Evolutionary conservation across 1,140 invertebrate genomes (phyloP).

Genomic region (Drosophila fuyamai): DNA sequence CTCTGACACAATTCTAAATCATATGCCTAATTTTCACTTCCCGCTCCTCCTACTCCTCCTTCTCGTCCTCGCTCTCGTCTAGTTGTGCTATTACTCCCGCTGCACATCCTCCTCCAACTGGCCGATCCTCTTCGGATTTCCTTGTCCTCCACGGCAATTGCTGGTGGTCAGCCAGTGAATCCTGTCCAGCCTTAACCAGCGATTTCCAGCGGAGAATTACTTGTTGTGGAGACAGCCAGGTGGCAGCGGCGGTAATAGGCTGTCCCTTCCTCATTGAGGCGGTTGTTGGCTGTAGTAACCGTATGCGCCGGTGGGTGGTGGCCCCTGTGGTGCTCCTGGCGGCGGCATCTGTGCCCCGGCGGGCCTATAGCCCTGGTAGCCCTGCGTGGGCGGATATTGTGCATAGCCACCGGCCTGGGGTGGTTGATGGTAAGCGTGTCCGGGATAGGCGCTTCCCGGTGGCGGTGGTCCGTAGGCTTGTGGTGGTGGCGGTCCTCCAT

Average conservation of each 20-base stretch:
- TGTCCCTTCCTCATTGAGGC: constrained; percentile 65
- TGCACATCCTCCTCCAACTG: not conserved
- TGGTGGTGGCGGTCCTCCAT: constrained; percentile 75
- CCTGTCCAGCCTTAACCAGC: constrained; percentile 16
- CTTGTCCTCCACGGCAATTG: not conserved
- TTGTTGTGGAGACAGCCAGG: constrained; percentile 31
- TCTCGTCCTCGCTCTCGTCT: not conserved
- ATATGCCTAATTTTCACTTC: not conserved
- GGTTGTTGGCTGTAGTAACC: constrained; percentile 80
- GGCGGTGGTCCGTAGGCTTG: constrained; percentile 80
- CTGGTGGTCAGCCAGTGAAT: not conserved
- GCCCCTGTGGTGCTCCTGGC: constrained; percentile 79
- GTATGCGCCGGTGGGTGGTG: constrained; percentile 83
- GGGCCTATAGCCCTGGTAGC: constrained; percentile 79
- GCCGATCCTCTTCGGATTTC: constrained; percentile 1
- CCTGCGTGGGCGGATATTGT: constrained; percentile 81
- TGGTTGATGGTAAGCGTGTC: constrained; percentile 81
- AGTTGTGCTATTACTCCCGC: constrained; percentile 6
- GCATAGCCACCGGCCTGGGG: constrained; percentile 76
- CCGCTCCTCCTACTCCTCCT: not conserved
- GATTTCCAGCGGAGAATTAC: constrained; percentile 13
- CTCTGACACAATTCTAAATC: not conserved
- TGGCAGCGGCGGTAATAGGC: constrained; percentile 8
- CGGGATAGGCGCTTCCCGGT: constrained; percentile 77
- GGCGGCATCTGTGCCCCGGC: constrained; percentile 83